A percentile compares a stretch with the other conserved stretches of the same genome.
Conservation (phyloP, 2,113 vertebrate genomes). For the Chelonoidis abingdonii region DNA sequence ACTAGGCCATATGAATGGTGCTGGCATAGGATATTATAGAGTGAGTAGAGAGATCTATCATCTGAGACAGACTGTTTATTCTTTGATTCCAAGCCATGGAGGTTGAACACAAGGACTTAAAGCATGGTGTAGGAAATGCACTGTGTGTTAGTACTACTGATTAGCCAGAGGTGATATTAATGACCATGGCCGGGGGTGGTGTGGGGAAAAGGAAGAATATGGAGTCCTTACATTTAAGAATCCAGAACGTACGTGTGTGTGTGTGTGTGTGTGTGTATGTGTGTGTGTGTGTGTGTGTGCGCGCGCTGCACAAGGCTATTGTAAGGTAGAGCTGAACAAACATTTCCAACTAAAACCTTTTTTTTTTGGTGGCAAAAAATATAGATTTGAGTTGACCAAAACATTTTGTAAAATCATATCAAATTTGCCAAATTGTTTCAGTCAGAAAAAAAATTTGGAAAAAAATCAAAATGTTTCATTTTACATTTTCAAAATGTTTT, state of each 20-base stretch:
- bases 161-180: neutral
- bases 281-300: too few relatives aligned
- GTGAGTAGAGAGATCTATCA: neutral
- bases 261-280: too few relatives aligned
- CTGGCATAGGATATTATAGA: neutral
- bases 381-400: neutral
- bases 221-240: neutral
- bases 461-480: neutral
- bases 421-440: neutral
- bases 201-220: neutral
- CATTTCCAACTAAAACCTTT: neutral
- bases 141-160: neutral
- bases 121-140: neutral
- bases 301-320: neutral
- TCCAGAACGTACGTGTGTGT: neutral
- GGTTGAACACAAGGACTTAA: neutral
- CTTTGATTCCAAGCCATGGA: neutral
- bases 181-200: fast-evolving
- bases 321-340: neutral
- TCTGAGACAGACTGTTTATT: neutral
- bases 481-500: neutral
- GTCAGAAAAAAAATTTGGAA: neutral
- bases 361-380: neutral
- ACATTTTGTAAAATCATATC: neutral
- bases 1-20: neutral